Evolutionary conservation across 2,888 invertebrate species (phyloP).

Genomic region (Alloplasta piceator): DNA sequence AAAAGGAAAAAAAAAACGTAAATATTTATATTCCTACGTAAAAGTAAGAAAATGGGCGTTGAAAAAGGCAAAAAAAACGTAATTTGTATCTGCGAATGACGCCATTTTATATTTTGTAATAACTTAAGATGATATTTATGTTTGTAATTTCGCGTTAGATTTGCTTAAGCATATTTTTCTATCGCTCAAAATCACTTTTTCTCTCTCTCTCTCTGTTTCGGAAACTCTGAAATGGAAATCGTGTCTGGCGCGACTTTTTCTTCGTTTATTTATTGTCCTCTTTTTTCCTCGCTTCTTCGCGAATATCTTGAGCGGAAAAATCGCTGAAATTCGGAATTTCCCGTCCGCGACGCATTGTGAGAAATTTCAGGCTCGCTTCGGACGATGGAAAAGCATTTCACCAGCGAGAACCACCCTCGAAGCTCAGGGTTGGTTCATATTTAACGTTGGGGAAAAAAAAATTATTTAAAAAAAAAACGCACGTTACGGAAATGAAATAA

Average conservation of each 20-base stretch:
- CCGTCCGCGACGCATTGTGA: constrained; percentile 44
- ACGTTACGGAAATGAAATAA: constrained; percentile 29
- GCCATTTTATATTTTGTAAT: not conserved
- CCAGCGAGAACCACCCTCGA: too few relatives aligned
- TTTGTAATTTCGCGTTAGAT: not conserved
- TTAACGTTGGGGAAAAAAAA: too few relatives aligned
- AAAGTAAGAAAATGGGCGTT: not conserved
- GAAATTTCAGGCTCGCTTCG: too few relatives aligned
- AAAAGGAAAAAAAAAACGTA: not conserved
- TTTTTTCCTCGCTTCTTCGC: constrained; percentile 8
- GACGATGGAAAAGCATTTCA: too few relatives aligned
- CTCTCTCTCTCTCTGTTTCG: too few relatives aligned
- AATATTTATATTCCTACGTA: not conserved
- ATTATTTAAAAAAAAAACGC: constrained; percentile 32
- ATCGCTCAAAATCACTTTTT: not conserved
- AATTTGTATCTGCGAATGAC: not conserved
- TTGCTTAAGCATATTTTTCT: not conserved
- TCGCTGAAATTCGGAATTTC: constrained; percentile 35
- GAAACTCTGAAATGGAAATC: too few relatives aligned
- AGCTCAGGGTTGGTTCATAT: too few relatives aligned
- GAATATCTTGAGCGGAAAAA: constrained; percentile 45
- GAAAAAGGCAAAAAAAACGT: not conserved
- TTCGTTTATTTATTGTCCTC: not conserved
- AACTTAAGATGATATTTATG: not conserved
- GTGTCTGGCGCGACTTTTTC: too few relatives aligned